Conservation (phyloP, 2,888 invertebrate genomes). For the Tenthredo scrophulariae region DNA sequence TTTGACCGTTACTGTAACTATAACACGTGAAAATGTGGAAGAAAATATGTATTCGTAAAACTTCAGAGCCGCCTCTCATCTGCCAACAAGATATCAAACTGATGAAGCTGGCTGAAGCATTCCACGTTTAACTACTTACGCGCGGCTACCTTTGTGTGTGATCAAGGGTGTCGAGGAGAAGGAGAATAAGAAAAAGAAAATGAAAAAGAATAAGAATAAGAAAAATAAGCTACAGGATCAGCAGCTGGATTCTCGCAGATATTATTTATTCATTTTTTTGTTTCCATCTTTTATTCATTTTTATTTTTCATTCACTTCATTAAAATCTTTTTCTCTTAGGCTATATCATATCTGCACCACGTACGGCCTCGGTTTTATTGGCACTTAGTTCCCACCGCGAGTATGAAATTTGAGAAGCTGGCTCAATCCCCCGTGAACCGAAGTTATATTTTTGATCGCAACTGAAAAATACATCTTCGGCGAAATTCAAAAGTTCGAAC, state of each 20-base stretch:
- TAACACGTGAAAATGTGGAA: constrained; percentile 1
- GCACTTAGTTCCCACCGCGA: background rate
- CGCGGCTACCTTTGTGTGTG: constrained; percentile 25
- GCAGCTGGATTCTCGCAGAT: constrained; percentile 5
- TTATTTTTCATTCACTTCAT: constrained; percentile 12
- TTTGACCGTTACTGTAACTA: background rate
- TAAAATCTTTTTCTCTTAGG: background rate
- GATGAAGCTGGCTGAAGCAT: constrained; percentile 40
- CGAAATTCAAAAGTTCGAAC: background rate
- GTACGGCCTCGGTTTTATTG: background rate
- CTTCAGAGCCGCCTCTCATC: constrained; percentile 14
- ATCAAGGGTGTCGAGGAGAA: constrained; percentile 35
- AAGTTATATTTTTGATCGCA: background rate
- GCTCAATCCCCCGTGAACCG: background rate
- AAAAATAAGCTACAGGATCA: background rate
- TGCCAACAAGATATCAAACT: constrained; percentile 50
- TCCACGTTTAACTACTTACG: constrained; percentile 42
- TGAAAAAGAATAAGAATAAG: background rate
- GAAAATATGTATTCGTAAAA: constrained; percentile 23
- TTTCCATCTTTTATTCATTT: constrained; percentile 13
- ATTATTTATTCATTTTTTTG: background rate
- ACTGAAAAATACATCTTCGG: background rate
- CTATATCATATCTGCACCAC: background rate
- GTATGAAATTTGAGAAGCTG: constrained; percentile 25
- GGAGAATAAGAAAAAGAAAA: background rate